Percentiles rank a stretch among this genome's conserved stretches.
Evolutionary conservation across 2,113 vertebrate genomes (phyloP).

Genomic region (Aythya baeri): DNA sequence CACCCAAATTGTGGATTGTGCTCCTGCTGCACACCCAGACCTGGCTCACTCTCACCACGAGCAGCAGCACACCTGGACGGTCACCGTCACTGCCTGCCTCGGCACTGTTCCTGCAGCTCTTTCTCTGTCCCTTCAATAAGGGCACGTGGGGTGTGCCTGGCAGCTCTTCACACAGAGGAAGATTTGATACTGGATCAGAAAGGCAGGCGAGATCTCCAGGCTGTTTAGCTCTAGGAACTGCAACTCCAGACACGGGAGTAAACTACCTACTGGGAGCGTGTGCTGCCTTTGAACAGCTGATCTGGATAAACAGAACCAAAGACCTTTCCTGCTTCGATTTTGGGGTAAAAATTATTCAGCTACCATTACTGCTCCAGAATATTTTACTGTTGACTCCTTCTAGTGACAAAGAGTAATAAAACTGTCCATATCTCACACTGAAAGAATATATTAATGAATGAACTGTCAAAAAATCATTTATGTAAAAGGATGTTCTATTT

Average conservation of each 20-base stretch:
- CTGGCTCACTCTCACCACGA: not conserved
- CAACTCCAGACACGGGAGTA: not conserved
- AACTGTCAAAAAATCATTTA: slow-evolving; percentile 26
- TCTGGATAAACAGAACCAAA: not conserved
- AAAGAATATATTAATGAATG: not conserved
- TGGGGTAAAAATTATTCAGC: not conserved
- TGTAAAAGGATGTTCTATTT: slow-evolving; percentile 48
- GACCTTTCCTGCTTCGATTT: not conserved
- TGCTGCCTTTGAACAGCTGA: not conserved
- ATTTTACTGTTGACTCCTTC: not conserved
- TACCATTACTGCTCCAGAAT: not conserved
- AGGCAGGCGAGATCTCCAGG: not conserved
- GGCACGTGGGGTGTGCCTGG: accelerated
- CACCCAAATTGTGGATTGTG: not conserved
- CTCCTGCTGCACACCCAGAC: not conserved
- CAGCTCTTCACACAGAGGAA: not conserved
- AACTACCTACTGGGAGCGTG: not conserved
- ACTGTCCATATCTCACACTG: not conserved
- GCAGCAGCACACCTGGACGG: not conserved
- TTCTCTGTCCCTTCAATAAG: not conserved
- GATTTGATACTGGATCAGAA: not conserved
- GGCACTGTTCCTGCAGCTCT: not conserved
- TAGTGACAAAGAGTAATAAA: not conserved
- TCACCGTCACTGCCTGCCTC: not conserved
- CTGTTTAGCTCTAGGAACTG: not conserved